These are phyloP conservation scores for Himalopsyche japonica DNA, from an alignment of 2,888 invertebrate species.

Conservation along the genomic window DNA sequence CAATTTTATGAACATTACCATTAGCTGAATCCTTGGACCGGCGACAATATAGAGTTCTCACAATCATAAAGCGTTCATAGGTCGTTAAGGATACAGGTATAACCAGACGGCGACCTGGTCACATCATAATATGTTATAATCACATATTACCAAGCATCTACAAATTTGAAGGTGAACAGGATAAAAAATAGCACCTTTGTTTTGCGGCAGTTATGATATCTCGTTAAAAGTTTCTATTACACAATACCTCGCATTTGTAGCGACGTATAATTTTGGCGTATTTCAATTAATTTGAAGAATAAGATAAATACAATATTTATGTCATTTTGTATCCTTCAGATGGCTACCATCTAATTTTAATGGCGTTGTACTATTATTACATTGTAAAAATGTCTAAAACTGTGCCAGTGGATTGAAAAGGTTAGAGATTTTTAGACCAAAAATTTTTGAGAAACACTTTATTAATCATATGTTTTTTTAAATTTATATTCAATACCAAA, in stretches of 20 bases:
- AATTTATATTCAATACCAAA: too few relatives aligned
- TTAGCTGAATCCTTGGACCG: neutral
- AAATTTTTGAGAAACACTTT: too few relatives aligned
- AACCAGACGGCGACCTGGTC: conserved; percentile 4
- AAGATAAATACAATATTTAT: neutral
- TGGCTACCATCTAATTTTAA: neutral
- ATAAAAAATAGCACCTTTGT: neutral
- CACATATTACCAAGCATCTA: neutral
- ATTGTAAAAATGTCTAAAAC: too few relatives aligned
- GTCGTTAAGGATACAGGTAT: conserved; percentile 24
- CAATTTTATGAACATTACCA: neutral
- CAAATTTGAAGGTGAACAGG: neutral
- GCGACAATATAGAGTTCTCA: conserved; percentile 38
- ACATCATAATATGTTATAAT: neutral
- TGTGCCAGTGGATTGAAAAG: too few relatives aligned
- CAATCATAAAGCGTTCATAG: conserved; percentile 24
- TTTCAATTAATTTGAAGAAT: neutral
- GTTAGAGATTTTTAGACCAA: too few relatives aligned
- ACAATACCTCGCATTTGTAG: neutral
- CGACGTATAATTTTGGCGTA: neutral
- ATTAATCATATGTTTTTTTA: too few relatives aligned
- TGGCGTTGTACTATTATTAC: too few relatives aligned
- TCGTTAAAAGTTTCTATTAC: neutral
- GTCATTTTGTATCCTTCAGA: neutral
- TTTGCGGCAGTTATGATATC: neutral